Base-by-base conservation (phyloP, 2,888 invertebrate genomes). In the Volucella bombylans region DNA sequence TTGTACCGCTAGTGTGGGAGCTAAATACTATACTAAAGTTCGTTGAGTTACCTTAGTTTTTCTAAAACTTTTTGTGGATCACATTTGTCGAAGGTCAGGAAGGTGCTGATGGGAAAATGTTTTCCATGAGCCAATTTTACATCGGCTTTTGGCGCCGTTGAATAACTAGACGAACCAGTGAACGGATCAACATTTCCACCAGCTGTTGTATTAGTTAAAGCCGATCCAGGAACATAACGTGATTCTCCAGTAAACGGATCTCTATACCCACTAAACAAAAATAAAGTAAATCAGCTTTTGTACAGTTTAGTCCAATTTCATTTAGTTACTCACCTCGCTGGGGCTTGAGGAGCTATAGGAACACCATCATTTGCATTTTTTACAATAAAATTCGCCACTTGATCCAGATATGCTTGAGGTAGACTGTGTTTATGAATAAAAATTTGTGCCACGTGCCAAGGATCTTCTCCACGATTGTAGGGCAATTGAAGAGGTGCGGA, bases 341-440 rank as follows among this genome's bases (percentile, higher is more conserved):
- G 78, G 15, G 87, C 67, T 15, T 86, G 86, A 0, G 81, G 11
- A 0, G 86, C 64, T 1, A 86, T 64, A 12, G 87, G 52, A 0
- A 72, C 73, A 62, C 86, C 61, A 11, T 45, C 52, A 8, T 62
- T 77, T 14, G 96, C 95, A 91, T 98, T 98, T 86, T 94, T 96
- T 2, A 97, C 93, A 81, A 99, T 97, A 90, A 98, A 98, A 91
- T 97, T 96, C 8, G 98, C 98, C 23, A 99, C 96, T 93, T 96
- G 95, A 88, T 98, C 98, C 87, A 98, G 93, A 92, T 96, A 98
- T 61, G 94, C 94, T 91, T 97, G 96, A 77, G 96, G 96, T 83
- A 99, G 93, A 88, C 95, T 93, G 90, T 99, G 94, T 88, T 95
- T 95, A 88, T 97, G 95, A 86, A 99, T 96, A 90, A 99, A 99